phyloP scores from a whole-genome alignment of 2,113 vertebrate genomes.

The Myrmecophaga tridactyla region DNA sequence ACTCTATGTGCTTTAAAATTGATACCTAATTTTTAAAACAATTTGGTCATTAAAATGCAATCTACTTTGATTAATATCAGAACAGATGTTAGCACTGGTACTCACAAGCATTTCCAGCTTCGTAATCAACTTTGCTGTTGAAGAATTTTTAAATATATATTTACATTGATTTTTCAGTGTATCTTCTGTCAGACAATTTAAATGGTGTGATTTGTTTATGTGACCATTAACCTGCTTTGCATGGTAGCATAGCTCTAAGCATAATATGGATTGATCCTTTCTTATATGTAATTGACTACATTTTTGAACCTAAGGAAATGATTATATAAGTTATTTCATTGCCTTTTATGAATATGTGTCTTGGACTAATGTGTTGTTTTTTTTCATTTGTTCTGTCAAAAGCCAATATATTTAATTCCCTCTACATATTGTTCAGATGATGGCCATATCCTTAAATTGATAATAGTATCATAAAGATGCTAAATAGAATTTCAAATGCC shows the following conservation, averaged over 20 bases:
- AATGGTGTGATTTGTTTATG: background rate
- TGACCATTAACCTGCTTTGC: background rate
- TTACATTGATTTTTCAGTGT: background rate
- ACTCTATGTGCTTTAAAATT: background rate
- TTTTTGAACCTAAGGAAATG: background rate
- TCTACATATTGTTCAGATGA: background rate
- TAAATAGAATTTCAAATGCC: background rate
- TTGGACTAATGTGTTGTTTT: background rate
- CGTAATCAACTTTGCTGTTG: background rate
- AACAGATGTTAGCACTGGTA: background rate
- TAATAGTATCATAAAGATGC: background rate
- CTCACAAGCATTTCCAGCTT: background rate
- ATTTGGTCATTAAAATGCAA: background rate
- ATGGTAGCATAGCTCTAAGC: background rate
- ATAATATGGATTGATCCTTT: background rate
- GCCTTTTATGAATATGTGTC: background rate
- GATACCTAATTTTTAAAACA: background rate
- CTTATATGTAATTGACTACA: background rate
- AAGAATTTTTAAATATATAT: background rate
- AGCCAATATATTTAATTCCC: constrained; percentile 33
- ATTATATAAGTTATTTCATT: background rate
- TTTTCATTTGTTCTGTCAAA: background rate
- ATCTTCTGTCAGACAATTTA: background rate
- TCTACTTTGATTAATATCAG: background rate
- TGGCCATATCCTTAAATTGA: background rate